Evolutionary conservation across 2,888 invertebrate species (phyloP).

Genomic region (Malacosoma neustria): DNA sequence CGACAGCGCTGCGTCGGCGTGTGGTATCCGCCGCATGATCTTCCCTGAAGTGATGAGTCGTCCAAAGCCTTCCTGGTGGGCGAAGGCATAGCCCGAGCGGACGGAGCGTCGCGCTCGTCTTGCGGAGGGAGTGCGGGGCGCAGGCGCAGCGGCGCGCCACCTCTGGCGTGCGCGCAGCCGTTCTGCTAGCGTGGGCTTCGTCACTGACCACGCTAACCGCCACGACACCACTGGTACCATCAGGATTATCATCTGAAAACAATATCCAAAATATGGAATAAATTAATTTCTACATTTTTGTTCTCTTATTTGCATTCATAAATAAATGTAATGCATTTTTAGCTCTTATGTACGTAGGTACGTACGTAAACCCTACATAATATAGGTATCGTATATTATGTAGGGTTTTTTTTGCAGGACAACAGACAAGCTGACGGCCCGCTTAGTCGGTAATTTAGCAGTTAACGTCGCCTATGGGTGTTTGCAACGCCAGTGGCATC

Average conservation of each 20-base stretch:
- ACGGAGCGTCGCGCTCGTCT: constrained; percentile 92
- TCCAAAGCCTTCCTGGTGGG: constrained; percentile 83
- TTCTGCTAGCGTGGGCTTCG: constrained; percentile 93
- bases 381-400: too few relatives aligned
- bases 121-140: constrained; percentile 89
- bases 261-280: too few relatives aligned
- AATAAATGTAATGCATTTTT: too few relatives aligned
- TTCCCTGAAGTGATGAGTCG: constrained; percentile 95
- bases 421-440: too few relatives aligned
- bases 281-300: too few relatives aligned
- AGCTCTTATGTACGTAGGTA: too few relatives aligned
- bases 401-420: too few relatives aligned
- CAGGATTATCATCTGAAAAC: constrained; percentile 78
- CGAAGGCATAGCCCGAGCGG: constrained; percentile 97
- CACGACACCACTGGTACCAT: constrained; percentile 95
- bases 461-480: too few relatives aligned
- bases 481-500: too few relatives aligned
- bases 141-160: constrained; percentile 83
- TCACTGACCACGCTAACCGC: constrained; percentile 95
- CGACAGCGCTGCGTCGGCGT: constrained; percentile 84
- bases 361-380: too few relatives aligned
- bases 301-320: too few relatives aligned
- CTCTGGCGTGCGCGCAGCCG: constrained; percentile 87
- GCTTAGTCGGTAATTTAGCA: too few relatives aligned
- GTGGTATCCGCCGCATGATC: constrained; percentile 91